These are phyloP conservation scores for Oreochromis tanganicae DNA, from an alignment of 2,113 vertebrate species.

Conservation along the genomic window DNA sequence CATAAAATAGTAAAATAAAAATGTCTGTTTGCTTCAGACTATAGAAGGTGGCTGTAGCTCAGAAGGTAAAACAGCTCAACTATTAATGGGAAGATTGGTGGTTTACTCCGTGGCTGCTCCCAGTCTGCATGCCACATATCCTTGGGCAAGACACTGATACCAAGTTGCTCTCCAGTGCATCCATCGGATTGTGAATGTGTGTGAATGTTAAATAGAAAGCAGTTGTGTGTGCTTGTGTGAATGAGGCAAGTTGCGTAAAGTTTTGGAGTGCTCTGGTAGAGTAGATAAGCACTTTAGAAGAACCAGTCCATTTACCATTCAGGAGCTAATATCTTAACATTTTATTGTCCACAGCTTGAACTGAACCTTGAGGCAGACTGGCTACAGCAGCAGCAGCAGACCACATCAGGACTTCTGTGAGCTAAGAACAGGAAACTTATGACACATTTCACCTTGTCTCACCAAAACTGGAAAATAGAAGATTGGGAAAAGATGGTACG, in stretches of 20 bases:
- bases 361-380: background rate
- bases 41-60: background rate
- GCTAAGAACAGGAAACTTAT: background rate
- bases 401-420: background rate
- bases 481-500: background rate
- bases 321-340: background rate
- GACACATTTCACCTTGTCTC: background rate
- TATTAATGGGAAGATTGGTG: no score
- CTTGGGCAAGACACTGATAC: background rate
- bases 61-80: background rate
- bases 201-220: background rate
- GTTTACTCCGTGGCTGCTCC: background rate
- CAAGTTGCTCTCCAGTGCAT: background rate
- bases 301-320: background rate
- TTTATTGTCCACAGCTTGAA: background rate
- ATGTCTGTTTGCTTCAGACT: background rate
- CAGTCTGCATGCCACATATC: background rate
- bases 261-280: background rate
- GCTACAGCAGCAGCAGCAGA: background rate
- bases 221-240: background rate
- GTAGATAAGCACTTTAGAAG: background rate
- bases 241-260: background rate
- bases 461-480: background rate
- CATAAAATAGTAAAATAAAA: background rate
- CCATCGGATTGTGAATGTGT: background rate